Evolutionary conservation across 2,797 vertebrate genomes (phyloP).

Genomic region (Eulemur coronatus): DNA sequence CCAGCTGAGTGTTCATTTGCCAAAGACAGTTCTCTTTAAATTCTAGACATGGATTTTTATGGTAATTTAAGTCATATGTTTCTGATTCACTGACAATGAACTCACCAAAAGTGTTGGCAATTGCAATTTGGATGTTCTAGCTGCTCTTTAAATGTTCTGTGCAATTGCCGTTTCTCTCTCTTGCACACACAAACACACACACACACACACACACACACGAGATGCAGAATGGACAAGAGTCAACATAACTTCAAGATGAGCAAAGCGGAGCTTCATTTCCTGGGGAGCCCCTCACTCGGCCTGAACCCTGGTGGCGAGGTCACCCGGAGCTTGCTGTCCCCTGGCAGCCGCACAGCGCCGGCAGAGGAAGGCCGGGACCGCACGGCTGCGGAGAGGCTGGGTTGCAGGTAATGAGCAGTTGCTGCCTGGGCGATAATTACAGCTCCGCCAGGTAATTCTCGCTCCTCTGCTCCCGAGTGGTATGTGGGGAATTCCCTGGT

Average conservation of each 20-base stretch:
- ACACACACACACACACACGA: too few species aligned
- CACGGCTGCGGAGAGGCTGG: background rate
- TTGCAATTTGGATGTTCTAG: background rate
- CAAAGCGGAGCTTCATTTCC: rapidly evolving
- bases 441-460: background rate
- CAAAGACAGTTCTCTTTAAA: background rate
- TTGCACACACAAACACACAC: background rate
- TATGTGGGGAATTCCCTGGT: slow-evolving; percentile 37
- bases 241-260: background rate
- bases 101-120: slow-evolving; percentile 11
- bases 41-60: background rate
- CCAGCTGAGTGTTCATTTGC: background rate
- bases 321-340: rapidly evolving
- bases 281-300: rapidly evolving
- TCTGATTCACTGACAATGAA: slow-evolving; percentile 37
- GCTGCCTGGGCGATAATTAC: background rate
- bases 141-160: background rate
- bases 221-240: background rate
- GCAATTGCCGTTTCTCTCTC: background rate
- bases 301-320: rapidly evolving
- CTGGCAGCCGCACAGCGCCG: rapidly evolving
- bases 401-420: background rate
- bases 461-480: background rate
- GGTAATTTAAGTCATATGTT: slow-evolving; percentile 11
- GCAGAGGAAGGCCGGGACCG: rapidly evolving